Evolutionary conservation across 30 jellyfish, hydroid and myxozoan genomes (phyloP).

Genomic region (Hydractinia symbiolongicarpus): DNA sequence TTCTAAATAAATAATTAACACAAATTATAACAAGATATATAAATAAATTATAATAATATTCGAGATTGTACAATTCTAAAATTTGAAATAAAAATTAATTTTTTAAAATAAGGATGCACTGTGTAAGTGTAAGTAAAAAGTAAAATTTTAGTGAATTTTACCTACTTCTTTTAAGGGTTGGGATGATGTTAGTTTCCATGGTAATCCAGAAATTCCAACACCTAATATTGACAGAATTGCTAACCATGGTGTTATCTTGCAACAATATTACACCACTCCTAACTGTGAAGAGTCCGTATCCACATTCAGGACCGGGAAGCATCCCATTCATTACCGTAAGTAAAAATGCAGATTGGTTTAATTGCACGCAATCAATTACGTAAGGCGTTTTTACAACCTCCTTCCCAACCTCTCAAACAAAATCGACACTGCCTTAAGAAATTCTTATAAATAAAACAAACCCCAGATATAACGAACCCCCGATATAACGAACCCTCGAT

Average conservation of each 20-base stretch:
- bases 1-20: too few relatives aligned
- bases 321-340: constrained; percentile 86
- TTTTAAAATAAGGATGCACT: too few relatives aligned
- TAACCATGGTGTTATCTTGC: constrained; percentile 90
- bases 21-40: too few relatives aligned
- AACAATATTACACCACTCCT: constrained; percentile 87
- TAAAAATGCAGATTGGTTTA: not conserved
- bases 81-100: too few relatives aligned
- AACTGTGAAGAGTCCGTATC: constrained; percentile 83
- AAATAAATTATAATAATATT: too few relatives aligned
- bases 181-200: constrained; percentile 97
- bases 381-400: not conserved
- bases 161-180: constrained; percentile 58
- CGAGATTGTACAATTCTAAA: too few relatives aligned
- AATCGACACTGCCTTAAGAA: not conserved
- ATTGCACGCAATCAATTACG: too few relatives aligned
- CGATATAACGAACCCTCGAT: too few relatives aligned
- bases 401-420: too few relatives aligned
- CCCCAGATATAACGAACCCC: too few relatives aligned
- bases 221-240: constrained; percentile 97
- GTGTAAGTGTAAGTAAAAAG: too few relatives aligned
- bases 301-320: constrained; percentile 79
- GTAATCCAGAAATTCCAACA: constrained; percentile 92
- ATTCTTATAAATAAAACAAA: too few relatives aligned
- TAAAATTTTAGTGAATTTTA: not conserved